phyloP scores from a whole-genome alignment of 1,140 invertebrate species.

The Vanessa atalanta region DNA sequence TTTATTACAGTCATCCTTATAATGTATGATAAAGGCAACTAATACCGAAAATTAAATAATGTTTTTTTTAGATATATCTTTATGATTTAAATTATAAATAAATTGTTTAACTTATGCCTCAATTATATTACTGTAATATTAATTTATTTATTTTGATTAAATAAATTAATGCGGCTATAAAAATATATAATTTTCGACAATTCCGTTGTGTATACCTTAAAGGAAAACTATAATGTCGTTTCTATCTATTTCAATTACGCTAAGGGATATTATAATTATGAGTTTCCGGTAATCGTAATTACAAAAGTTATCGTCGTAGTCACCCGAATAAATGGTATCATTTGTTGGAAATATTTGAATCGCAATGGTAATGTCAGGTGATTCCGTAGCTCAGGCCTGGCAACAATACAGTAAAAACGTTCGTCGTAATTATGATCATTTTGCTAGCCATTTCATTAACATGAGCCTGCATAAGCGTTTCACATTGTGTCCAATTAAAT shows the following conservation, averaged over 20 bases:
- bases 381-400: slow-evolving; percentile 64
- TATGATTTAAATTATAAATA: background rate
- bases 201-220: background rate
- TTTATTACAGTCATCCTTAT: slow-evolving; percentile 27
- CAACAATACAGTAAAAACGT: slow-evolving; percentile 76
- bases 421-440: slow-evolving; percentile 74
- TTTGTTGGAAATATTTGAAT: slow-evolving; percentile 72
- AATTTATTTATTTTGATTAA: no score
- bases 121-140: background rate
- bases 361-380: slow-evolving; percentile 73
- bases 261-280: slow-evolving; percentile 34
- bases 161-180: no score
- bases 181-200: background rate
- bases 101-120: background rate
- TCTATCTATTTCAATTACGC: slow-evolving; percentile 25
- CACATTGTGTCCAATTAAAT: slow-evolving; percentile 60
- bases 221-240: background rate
- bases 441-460: slow-evolving; percentile 75
- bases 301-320: slow-evolving; percentile 66
- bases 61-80: no score
- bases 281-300: slow-evolving; percentile 60
- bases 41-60: no score
- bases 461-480: slow-evolving; percentile 62
- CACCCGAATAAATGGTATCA: slow-evolving; percentile 66
- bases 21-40: background rate